Evolutionary conservation across 2,888 invertebrate species (phyloP), one percentile per base, ranked within the genome.

Genomic region (Dione juno): DNA sequence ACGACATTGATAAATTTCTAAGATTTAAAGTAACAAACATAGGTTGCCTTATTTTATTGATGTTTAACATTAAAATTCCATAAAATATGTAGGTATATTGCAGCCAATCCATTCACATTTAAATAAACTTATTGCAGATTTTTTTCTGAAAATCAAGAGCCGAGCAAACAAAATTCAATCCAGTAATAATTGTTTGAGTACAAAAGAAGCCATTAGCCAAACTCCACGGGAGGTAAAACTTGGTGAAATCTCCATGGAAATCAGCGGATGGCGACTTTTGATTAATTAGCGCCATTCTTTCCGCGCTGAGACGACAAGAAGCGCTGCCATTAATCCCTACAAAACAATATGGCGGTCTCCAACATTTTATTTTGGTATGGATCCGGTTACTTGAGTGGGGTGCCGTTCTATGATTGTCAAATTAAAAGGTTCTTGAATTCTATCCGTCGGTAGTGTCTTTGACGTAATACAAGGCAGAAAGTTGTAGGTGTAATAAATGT

Each of bases 281-380:
- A 93, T 92, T 92, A 92, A 93, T 92, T 93, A 92, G 89, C 87
- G 84, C 88, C 83, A 92, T 93, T 93, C 92, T 93, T 92, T 91
- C 81, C 81, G 80, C 84, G 81, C 80, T 80, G 82, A 82, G 84
- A 83, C 86, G 86, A 82, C 83, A 80, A 84, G 85, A 86, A 84
- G 79, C 83, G 81, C 75, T 82, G 86, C 84, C 86, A 87, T 89
- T 88, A 87, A 88, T 89, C 83, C 85, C 78, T 73, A 77, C 78
- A 80, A 87, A 89, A 89, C 90, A 92, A 89, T 88, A 91, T 89
- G 90, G 89, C 89, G 77, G 81, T 63, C 43, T 65, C 64, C 76
- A 75, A 78, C 78, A 79, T 82, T 82, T 81, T 84, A 82, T 87
- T 86, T 89, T 85, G 80, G 80, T 84, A 82, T 81, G 85, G 88